Base-by-base conservation (phyloP, 2,888 invertebrate species). In the Trichogramma dendrolimi region DNA sequence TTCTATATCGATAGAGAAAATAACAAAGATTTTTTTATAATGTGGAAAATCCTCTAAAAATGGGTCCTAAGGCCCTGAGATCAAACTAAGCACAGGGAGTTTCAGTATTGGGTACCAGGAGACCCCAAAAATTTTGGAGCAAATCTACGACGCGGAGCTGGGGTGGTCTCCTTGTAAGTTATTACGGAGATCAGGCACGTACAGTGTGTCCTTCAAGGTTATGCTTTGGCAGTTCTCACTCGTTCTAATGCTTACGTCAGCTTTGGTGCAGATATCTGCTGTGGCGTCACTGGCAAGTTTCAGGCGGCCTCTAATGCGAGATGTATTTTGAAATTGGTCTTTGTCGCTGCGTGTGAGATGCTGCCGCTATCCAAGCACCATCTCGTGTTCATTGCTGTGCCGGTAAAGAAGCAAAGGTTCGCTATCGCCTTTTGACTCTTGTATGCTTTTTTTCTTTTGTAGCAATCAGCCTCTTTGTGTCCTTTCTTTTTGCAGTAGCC, bases 131-230 rank as follows among this genome's bases (percentile, higher is more conserved):
- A n/a, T n/a, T n/a, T n/a, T n/a, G n/a, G n/a, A n/a, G n/a, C n/a
- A n/a, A n/a, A n/a, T n/a, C n/a, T n/a, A n/a, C n/a, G n/a, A n/a
- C n/a, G n/a, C n/a, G n/a, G n/a, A n/a, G n/a, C n/a, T n/a, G n/a
- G n/a, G n/a, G n/a, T n/a, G n/a, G n/a, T n/a, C n/a, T n/a, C n/a
- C n/a, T n/a, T n/a, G n/a, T n/a, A n/a, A n/a, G n/a, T n/a, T n/a
- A n/a, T n/a, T n/a, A n/a, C 66, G 14, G 39, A 67, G 41, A 39
- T 67, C 64, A 27, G 63, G 63, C 8, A 63, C 60, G 14, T 54
- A 62, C 10, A 66, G 50, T 3, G 65, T 64, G 41, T 67, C 58
- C 41, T 64, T 54, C n/a, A 64, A 54, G 42, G 53, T 47, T 2
- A 64, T 53, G 40, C 47, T 44, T 39, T 41, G 41, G 46, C 55